Percentiles rank a stretch among this genome's conserved stretches.
Conservation (phyloP, 2,113 vertebrate genomes). For the Tyrannus savana region DNA sequence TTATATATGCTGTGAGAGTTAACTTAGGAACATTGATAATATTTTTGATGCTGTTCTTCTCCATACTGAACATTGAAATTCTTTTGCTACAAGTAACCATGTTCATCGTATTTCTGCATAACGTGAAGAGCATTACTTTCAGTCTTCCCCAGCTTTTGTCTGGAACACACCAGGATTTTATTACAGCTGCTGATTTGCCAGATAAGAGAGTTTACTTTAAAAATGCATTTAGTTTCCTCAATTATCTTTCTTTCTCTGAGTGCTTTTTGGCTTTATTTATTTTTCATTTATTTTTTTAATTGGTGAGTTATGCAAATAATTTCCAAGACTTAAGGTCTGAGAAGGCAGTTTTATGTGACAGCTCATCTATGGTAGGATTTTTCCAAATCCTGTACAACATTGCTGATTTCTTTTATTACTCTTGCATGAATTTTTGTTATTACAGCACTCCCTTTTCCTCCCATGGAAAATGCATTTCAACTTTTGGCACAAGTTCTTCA, state of each 20-base stretch:
- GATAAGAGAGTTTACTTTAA: not conserved
- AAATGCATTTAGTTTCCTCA: not conserved
- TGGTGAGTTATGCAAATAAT: not conserved
- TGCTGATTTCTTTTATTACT: slow-evolving; percentile 37
- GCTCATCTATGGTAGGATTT: not conserved
- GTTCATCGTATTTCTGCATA: not conserved
- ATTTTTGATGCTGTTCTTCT: not conserved
- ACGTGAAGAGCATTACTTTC: not conserved
- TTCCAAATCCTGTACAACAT: not conserved
- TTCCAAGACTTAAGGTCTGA: not conserved
- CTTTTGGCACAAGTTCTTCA: slow-evolving; percentile 47
- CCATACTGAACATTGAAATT: not conserved
- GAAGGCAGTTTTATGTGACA: not conserved
- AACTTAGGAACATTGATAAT: not conserved
- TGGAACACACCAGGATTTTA: not conserved
- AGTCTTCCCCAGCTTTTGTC: not conserved
- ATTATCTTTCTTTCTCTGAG: not conserved
- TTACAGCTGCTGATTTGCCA: not conserved
- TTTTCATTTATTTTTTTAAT: not conserved
- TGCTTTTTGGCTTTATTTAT: not conserved
- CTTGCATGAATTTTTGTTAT: slow-evolving; percentile 34
- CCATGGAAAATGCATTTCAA: slow-evolving; percentile 64
- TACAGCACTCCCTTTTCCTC: slow-evolving; percentile 65
- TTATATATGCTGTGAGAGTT: not conserved
- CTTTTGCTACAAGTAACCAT: not conserved